These are phyloP conservation scores for Tor tambroides DNA, from an alignment of 2,113 vertebrate species.

Conservation along the genomic window DNA sequence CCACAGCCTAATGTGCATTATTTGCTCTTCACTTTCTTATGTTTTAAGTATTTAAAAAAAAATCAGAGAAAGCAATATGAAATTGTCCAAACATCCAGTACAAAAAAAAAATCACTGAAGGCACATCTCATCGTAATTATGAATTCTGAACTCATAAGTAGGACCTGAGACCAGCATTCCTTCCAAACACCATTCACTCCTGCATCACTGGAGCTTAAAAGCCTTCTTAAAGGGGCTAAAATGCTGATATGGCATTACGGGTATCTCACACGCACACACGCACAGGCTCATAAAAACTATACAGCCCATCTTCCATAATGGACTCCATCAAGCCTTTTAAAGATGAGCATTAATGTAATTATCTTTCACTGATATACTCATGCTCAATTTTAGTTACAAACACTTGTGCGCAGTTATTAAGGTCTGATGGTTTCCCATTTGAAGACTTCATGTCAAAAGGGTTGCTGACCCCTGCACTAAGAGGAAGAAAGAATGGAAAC, in stretches of 20 bases:
- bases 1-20: too few species aligned
- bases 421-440: background rate
- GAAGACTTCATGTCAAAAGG: background rate
- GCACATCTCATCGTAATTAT: background rate
- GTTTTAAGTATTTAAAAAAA: too few species aligned
- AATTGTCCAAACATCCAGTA: background rate
- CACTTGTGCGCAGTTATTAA: background rate
- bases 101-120: background rate
- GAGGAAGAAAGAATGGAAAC: background rate
- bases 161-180: background rate
- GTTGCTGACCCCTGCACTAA: background rate
- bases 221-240: too few species aligned
- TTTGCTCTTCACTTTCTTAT: too few species aligned
- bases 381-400: background rate
- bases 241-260: slow-evolving; percentile 49
- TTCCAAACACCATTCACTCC: slow-evolving; percentile 31
- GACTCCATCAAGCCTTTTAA: slow-evolving; percentile 4
- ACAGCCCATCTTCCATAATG: slow-evolving; percentile 27
- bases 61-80: too few species aligned
- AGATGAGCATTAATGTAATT: slow-evolving; percentile 10
- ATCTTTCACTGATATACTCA: slow-evolving; percentile 12
- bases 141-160: background rate
- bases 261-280: background rate
- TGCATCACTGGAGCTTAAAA: slow-evolving; percentile 42
- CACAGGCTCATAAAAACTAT: slow-evolving; percentile 39